A percentile compares a stretch with the other conserved stretches of the same genome.
Conservation (phyloP, 2,797 vertebrate genomes). For the Megaceryle alcyon region DNA sequence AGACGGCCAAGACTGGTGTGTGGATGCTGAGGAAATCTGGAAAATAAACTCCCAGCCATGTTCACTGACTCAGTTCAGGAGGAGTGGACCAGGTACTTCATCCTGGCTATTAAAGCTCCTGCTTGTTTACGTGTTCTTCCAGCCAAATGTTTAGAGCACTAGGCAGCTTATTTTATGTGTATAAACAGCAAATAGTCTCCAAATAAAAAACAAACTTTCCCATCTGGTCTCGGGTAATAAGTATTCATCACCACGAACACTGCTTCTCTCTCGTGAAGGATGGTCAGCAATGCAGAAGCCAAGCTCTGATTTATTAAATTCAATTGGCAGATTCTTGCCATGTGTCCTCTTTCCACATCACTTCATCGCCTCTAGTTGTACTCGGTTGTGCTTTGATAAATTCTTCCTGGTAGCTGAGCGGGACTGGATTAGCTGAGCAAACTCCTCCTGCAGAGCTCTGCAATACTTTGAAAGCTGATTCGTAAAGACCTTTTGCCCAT, state of each 20-base stretch:
- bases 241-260: constrained; percentile 15
- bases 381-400: constrained; percentile 15
- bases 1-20: background rate
- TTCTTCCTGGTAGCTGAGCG: background rate
- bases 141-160: background rate
- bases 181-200: background rate
- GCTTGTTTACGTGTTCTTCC: background rate
- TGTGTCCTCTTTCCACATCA: background rate
- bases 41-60: background rate
- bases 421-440: background rate
- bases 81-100: background rate
- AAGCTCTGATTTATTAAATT: constrained; percentile 2
- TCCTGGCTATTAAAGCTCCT: background rate
- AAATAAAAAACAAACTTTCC: background rate
- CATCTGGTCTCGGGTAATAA: background rate
- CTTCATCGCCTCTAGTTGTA: constrained; percentile 6
- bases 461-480: constrained; percentile 3
- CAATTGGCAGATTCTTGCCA: background rate
- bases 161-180: background rate
- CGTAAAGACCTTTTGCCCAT: background rate
- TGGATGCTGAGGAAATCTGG: background rate
- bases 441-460: too few relatives aligned
- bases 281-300: background rate
- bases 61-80: background rate
- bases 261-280: constrained; percentile 18